Evolutionary conservation across 2,113 vertebrate genomes (phyloP).

Genomic region (Lucifuga dentata): DNA sequence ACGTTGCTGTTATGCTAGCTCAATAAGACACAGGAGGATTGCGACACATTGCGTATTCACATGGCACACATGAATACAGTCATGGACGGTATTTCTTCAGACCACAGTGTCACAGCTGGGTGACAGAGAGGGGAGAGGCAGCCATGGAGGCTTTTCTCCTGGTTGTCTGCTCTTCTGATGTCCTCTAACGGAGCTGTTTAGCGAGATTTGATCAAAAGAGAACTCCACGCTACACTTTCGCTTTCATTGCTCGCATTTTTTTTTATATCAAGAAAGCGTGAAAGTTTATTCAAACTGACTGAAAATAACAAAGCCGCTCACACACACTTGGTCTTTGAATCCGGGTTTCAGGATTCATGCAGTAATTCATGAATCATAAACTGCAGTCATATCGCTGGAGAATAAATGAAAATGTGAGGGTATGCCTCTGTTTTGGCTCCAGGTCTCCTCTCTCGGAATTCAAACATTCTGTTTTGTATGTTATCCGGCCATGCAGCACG

Average conservation of each 20-base stretch:
- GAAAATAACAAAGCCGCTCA: constrained; percentile 9
- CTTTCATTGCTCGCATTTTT: constrained; percentile 44
- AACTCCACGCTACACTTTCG: constrained; percentile 37
- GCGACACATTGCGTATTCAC: constrained; percentile 33
- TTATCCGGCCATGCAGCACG: too few relatives aligned
- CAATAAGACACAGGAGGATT: constrained; percentile 37
- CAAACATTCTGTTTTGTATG: too few relatives aligned
- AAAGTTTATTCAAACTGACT: constrained; percentile 2
- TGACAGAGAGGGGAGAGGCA: constrained; percentile 28
- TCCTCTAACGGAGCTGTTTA: constrained; percentile 38
- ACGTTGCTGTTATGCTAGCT: constrained; percentile 48
- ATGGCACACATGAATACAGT: constrained; percentile 17
- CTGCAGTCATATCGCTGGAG: too few relatives aligned
- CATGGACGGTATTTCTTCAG: constrained; percentile 34
- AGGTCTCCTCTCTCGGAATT: too few relatives aligned
- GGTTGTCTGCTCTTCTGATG: constrained; percentile 34
- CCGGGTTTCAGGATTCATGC: not conserved
- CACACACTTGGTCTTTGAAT: not conserved
- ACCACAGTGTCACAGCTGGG: constrained; percentile 24
- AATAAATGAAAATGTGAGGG: too few relatives aligned
- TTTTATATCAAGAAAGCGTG: constrained; percentile 10
- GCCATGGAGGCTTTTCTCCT: constrained; percentile 26
- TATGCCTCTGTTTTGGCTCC: too few relatives aligned
- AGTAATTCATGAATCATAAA: not conserved
- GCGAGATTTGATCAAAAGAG: constrained; percentile 49